These are phyloP conservation scores for Mus minutoides DNA, from an alignment of 2,797 vertebrate genomes.

Conservation along the genomic window DNA sequence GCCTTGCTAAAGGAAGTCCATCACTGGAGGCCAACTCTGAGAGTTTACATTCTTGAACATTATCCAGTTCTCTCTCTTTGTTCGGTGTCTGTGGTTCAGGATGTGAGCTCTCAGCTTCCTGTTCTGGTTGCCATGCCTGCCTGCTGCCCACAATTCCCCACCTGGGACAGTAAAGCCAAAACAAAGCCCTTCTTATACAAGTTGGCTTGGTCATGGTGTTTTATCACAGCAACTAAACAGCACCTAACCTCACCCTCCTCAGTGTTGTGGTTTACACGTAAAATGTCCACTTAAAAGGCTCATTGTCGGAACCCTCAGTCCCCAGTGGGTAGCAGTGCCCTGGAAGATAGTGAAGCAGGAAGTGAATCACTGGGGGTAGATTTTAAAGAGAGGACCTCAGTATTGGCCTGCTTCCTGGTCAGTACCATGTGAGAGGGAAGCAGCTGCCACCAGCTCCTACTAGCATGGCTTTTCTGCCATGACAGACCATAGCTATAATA, in stretches of 20 bases:
- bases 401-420: neutral
- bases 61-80: neutral
- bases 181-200: neutral
- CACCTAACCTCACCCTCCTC: neutral
- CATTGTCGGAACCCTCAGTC: neutral
- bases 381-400: neutral
- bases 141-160: neutral
- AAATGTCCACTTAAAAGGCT: neutral
- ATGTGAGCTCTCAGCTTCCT: neutral
- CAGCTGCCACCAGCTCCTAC: neutral
- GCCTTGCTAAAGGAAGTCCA: neutral
- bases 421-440: neutral
- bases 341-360: neutral
- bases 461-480: neutral
- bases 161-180: neutral
- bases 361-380: neutral
- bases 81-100: neutral
- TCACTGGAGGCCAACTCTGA: neutral
- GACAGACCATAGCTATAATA: neutral
- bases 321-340: neutral
- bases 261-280: neutral
- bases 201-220: too few species aligned
- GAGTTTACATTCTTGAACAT: neutral
- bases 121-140: neutral
- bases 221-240: neutral